Evolutionary conservation across 2,888 invertebrate species (phyloP).

Genomic region (Oscheius sp.): DNA sequence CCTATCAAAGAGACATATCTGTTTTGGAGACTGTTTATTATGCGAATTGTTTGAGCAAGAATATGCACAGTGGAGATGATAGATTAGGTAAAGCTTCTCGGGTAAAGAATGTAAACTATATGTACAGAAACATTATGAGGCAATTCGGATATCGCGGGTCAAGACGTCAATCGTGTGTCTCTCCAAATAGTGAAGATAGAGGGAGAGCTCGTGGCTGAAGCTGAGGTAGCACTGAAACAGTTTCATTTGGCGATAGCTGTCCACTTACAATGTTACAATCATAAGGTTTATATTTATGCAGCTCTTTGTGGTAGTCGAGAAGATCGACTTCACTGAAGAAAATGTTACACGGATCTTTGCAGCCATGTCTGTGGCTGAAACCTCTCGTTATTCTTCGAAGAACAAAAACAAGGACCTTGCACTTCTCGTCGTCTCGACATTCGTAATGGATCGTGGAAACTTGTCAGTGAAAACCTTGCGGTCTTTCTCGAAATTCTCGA

Average conservation of each 20-base stretch:
- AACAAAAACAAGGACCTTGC: too few species aligned
- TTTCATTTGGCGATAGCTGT: too few species aligned
- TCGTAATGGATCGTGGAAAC: too few species aligned
- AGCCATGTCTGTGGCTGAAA: slow-evolving; percentile 6
- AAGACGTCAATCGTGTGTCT: slow-evolving; percentile 3
- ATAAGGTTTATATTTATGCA: slow-evolving; percentile 3
- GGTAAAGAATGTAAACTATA: not conserved
- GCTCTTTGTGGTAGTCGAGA: not conserved
- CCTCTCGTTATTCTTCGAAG: not conserved
- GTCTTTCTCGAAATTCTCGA: too few species aligned
- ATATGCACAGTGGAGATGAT: not conserved
- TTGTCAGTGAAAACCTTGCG: too few species aligned
- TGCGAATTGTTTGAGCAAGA: not conserved
- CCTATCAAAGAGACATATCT: not conserved
- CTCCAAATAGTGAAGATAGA: slow-evolving; percentile 1
- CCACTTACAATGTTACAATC: slow-evolving; percentile 4
- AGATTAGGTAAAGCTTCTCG: not conserved
- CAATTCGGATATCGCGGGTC: not conserved
- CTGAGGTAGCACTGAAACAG: not conserved
- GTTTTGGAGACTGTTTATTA: not conserved
- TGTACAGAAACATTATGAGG: not conserved
- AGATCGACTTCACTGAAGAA: not conserved
- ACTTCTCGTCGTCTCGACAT: too few species aligned
- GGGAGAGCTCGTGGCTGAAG: slow-evolving; percentile 6
- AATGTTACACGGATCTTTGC: not conserved